These are phyloP conservation scores for Gadus macrocephalus DNA, from an alignment of 2,113 vertebrate genomes.

Conservation along the genomic window DNA sequence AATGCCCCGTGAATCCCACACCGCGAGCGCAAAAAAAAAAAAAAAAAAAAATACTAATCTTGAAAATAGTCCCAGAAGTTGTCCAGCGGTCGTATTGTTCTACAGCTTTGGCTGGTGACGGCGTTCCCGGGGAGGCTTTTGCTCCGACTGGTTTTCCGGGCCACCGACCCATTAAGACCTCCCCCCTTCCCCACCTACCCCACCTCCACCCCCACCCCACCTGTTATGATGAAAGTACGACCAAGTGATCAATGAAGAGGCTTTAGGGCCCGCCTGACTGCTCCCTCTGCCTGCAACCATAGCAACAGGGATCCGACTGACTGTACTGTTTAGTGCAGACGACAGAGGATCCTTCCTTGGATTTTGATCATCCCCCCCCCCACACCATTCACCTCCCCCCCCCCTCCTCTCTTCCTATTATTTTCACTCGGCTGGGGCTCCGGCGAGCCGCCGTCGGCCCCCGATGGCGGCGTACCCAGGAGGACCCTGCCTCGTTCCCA, in stretches of 20 bases:
- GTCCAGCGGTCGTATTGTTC: too few species aligned
- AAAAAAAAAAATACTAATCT: too few species aligned
- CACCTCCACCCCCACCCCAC: neutral
- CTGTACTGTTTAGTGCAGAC: constrained; percentile 55
- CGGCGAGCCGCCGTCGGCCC: constrained; percentile 37
- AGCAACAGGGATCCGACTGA: constrained; percentile 54
- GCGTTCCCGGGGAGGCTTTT: constrained; percentile 47
- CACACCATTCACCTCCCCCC: constrained; percentile 25
- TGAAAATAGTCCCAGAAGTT: too few species aligned
- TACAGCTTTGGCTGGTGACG: constrained; percentile 10
- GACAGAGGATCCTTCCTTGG: constrained; percentile 50
- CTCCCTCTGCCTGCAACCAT: constrained; percentile 44
- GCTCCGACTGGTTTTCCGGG: constrained; percentile 38
- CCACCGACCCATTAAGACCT: constrained; percentile 40
- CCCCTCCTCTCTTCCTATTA: too few species aligned
- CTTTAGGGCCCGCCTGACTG: constrained; percentile 27
- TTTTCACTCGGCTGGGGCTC: constrained; percentile 26
- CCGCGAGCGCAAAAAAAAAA: neutral
- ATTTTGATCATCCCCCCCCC: constrained; percentile 50
- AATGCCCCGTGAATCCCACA: constrained; percentile 2
- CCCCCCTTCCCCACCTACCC: too few species aligned
- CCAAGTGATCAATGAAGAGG: constrained; percentile 62
- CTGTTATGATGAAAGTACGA: constrained; percentile 63
- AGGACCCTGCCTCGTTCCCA: constrained; percentile 37
- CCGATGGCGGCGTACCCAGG: too few species aligned